Base-by-base conservation (phyloP, 1,140 invertebrate genomes). In the Drosophila nikananu region DNA sequence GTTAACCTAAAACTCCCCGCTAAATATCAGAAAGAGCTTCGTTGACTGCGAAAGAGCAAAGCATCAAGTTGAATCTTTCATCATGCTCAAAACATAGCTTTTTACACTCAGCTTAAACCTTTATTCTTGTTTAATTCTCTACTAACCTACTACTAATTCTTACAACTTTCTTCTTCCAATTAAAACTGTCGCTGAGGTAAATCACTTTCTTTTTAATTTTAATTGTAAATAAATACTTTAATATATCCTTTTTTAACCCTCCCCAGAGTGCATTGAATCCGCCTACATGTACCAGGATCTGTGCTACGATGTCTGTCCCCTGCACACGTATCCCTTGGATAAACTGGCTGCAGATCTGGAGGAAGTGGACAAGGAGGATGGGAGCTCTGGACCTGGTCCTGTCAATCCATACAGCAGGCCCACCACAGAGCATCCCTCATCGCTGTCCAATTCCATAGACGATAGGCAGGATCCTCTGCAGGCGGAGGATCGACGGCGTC, bases 231-330 rank as follows among this genome's bases (percentile, higher is more conserved):
- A 37, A 44, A 37, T 27, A 25, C 35, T 27, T 32, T 37, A 54
- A 32, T 44, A 27, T 25, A 27, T 52, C 2, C 10, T 5, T 46
- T 4, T 52, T 39, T 30, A 32, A 37, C 30, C 79, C 19, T 90
- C 60, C 67, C n/a, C 71, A 92, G 91, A 91, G 46, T 92, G 91
- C 66, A 58, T 68, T 23, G 75, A 77, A 8, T 37, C 76, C 9
- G 66, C 79, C 4, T 92, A 68, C 59, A 81, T 86, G 46, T 92
- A 76, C 25, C 49, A 83, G 58, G 81, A 81, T 23, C 73, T 77
- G 32, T 92, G 91, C 55, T 92, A 76, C 25, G 77, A 82, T 32
- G 52, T 82, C 51, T 92, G 91, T 32, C 91, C 91, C 0, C 51
- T 49, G 41, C 91, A 84, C 48, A 90, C 84, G 3, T 92, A 66